Evolutionary conservation across 1,140 invertebrate species (phyloP), one percentile per base, ranked within the genome.

Genomic region (Ptiloglossa arizonensis): DNA sequence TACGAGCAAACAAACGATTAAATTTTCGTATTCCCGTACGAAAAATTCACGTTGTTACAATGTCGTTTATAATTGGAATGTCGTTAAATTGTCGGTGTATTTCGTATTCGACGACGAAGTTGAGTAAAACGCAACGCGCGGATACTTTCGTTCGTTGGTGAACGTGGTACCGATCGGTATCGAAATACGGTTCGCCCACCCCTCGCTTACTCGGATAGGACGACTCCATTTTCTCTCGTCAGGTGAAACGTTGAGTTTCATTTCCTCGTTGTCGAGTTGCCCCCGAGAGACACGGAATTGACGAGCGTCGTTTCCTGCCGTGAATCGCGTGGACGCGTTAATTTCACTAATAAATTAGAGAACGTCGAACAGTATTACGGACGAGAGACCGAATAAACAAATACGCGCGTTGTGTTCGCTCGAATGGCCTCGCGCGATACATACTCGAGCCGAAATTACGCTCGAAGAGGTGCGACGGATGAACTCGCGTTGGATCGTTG

Each of bases 271-370:
- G 19, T 17, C 63, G 41, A n/a, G 17, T 4, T 27, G 62, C 2
- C n/a, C 15, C 17, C 4, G 4, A n/a, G 32, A 24, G 32, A 24
- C 22, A 4, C 8, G 22, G 17, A 24, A 2, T 46, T 38, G 44
- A 17, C 4, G 19, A 27, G 32, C 19, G 27, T 29, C 41, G 8
- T 8, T 11, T 27, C 44, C 15, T 15, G 11, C 54, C 27, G 15
- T 27, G 64, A 17, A 67, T 67, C 29, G 41, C 8, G 38, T 4
- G 29, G 46, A 63, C 22, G 9, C 24, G n/a, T 22, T 56, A n/a
- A 29, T 66, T 56, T 56, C 35, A 22, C 8, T 32, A 41, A 15
- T 13, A 74, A 74, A 74, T 5, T 22, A 38, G 22, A 13, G 24
- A 4, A 41, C 19, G 15, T 52, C 9, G n/a, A 54, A 38, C 6